phyloP scores from a whole-genome alignment of 2,888 invertebrate species.

The Electrophaes corylata region DNA sequence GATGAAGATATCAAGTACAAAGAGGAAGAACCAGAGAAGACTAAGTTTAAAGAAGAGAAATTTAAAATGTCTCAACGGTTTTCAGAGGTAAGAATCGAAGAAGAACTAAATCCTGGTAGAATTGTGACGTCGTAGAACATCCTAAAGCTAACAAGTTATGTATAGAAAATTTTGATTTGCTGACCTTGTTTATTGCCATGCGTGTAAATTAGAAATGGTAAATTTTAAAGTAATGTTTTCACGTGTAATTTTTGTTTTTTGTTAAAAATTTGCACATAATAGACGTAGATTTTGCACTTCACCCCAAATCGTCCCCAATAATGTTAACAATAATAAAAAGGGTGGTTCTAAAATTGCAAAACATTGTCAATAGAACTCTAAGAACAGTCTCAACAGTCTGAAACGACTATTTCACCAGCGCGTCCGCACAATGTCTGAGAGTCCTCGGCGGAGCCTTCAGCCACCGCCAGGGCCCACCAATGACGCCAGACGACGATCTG shows the following conservation, averaged over 20 bases:
- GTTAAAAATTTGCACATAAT: not conserved
- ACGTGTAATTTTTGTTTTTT: not conserved
- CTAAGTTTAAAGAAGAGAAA: conserved; percentile 71
- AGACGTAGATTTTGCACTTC: conserved; percentile 5
- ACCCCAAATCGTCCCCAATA: not conserved
- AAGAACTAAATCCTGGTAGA: conserved; percentile 16
- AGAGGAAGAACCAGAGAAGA: conserved; percentile 73
- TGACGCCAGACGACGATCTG: conserved; percentile 68
- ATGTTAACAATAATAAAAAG: not conserved
- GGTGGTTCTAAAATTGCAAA: conserved; percentile 21
- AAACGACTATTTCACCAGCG: conserved; percentile 53
- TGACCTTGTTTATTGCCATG: not conserved
- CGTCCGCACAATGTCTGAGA: conserved; percentile 71
- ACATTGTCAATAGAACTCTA: conserved; percentile 29
- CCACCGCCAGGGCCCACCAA: conserved; percentile 54
- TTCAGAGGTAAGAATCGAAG: conserved; percentile 63
- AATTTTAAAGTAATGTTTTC: not conserved
- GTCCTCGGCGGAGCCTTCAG: conserved; percentile 66
- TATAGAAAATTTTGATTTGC: not conserved
- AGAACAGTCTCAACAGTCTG: conserved; percentile 32
- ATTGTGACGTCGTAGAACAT: conserved; percentile 13
- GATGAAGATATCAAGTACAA: conserved; percentile 77
- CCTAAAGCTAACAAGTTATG: not conserved
- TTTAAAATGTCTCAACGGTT: conserved; percentile 78
- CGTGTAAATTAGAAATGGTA: not conserved